Evolutionary conservation across 2,113 vertebrate species (phyloP).

Genomic region (Melanocharis versteri): DNA sequence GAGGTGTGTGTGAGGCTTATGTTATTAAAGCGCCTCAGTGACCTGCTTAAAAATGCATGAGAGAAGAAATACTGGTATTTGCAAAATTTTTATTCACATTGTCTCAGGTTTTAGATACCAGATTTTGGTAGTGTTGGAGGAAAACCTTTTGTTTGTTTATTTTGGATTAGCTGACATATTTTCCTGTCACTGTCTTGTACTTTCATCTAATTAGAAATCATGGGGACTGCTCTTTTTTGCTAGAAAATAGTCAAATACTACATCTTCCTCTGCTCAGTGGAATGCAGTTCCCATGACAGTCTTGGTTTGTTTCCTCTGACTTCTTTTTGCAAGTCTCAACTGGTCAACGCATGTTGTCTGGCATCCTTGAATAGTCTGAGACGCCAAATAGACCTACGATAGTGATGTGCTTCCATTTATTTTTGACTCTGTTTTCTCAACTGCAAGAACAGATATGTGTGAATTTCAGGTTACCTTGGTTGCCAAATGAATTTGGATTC

Average conservation of each 20-base stretch:
- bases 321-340: background rate
- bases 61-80: background rate
- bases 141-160: background rate
- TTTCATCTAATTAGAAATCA: background rate
- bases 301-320: background rate
- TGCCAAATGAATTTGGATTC: background rate
- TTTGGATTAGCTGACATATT: background rate
- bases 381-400: rapidly evolving
- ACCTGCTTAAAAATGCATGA: background rate
- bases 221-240: background rate
- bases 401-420: background rate
- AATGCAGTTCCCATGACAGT: background rate
- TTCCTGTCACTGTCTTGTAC: background rate
- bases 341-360: background rate
- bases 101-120: background rate
- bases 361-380: background rate
- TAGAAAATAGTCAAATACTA: background rate
- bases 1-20: background rate
- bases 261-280: background rate
- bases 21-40: background rate
- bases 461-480: background rate
- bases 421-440: background rate
- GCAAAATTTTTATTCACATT: background rate
- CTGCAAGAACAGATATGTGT: background rate
- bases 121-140: background rate